Evolutionary conservation across 2,888 invertebrate genomes (phyloP).

Genomic region (Eristalis tenax): DNA sequence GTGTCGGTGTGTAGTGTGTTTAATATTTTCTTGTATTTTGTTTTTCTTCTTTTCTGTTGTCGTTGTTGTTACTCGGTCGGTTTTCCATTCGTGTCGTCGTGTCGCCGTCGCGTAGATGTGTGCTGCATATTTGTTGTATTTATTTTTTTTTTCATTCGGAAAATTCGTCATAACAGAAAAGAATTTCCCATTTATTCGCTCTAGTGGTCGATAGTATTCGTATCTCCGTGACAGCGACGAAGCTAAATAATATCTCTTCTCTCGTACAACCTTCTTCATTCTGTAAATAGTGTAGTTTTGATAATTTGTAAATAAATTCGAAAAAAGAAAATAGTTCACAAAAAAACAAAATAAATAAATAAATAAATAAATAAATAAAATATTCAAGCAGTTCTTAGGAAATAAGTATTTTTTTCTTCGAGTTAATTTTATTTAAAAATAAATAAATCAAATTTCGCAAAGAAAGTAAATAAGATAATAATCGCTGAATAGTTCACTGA

Average conservation of each 20-base stretch:
- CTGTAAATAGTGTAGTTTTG: conserved; percentile 66
- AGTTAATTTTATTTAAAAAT: not conserved
- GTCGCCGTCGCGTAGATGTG: conserved; percentile 15
- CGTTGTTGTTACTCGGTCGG: conserved; percentile 1
- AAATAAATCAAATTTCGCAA: conserved; percentile 19
- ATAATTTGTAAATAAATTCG: conserved; percentile 44
- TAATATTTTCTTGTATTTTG: conserved; percentile 39
- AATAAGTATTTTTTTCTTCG: not conserved
- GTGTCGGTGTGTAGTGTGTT: not conserved
- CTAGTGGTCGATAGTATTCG: conserved; percentile 66
- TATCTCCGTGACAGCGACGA: conserved; percentile 37
- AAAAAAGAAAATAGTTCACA: not conserved
- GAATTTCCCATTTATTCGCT: conserved; percentile 65
- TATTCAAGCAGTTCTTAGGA: not conserved
- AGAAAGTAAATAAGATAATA: not conserved
- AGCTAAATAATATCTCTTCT: conserved; percentile 13
- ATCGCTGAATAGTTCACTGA: conserved; percentile 16
- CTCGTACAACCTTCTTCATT: conserved; percentile 15
- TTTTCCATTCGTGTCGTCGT: conserved; percentile 12
- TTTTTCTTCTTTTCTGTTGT: conserved; percentile 14
- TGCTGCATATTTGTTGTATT: not conserved
- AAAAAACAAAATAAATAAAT: not conserved
- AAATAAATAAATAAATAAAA: conserved; percentile 7
- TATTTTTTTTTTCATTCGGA: conserved; percentile 34
- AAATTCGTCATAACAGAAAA: conserved; percentile 69